Base-by-base conservation (phyloP, 1,140 invertebrate species). In the Drosophila bocqueti region DNA sequence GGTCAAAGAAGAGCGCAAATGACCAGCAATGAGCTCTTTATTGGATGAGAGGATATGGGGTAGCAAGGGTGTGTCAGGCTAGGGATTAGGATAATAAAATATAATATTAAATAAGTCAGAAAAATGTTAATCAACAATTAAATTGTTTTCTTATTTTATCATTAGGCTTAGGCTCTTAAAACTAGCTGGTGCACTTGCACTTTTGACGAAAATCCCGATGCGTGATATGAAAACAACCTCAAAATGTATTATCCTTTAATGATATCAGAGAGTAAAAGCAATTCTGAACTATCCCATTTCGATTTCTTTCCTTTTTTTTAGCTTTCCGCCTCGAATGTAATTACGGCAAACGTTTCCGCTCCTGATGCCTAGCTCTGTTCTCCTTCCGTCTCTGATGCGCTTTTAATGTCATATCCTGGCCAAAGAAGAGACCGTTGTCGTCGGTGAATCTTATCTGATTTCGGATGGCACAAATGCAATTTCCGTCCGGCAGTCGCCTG, bases 341-440 rank as follows among this genome's bases (percentile, higher is more conserved):
- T 89, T 89, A 89, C 84, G 69, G 85, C 77, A 81, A 76, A 69
- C 81, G 78, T 84, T 89, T 90, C 85, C 84, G 83, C 66, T 40
- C 54, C 49, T 60, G 60, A 47, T 64, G 76, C 49, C 63, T 52
- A 46, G 57, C 38, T 47, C 46, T 45, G 38, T 29, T 54, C 34
- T 34, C 11, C 38, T 15, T 46, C 40, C 55, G 46, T 26, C 49
- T 73, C 59, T 83, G 84, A 90, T 89, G 84, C 84, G 84, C 85
- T 81, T 89, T 91, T 90, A 90, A 90, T 90, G 85, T 71, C 66
- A 90, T 90, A 90, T 90, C 81, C 86, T 79, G 68, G 52, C 47
- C 38, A 54, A 71, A 66, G 64, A 57, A 18, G 40, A 40, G 47
- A 59, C 55, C 69, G 55, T 49, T 62, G 52, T 59, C 36, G 38